Percentiles rank a stretch among this genome's conserved stretches.
Conservation (phyloP, 2,113 vertebrate genomes). For the Lipophrys pholis region DNA sequence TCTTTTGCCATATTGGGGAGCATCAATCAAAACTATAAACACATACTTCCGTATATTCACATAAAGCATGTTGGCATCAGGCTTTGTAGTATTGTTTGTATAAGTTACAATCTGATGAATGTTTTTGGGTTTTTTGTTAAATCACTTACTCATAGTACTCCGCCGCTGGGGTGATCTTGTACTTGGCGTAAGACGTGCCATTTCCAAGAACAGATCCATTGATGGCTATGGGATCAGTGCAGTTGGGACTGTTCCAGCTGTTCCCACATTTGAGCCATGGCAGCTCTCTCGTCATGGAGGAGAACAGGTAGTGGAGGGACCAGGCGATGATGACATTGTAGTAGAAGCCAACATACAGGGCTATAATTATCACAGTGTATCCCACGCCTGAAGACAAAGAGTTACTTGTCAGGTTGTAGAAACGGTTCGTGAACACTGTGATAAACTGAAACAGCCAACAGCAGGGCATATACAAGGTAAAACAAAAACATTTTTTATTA, state of each 20-base stretch:
- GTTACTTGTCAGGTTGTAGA: neutral
- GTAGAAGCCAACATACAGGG: conserved; percentile 98
- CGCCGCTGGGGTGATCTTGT: conserved; percentile 94
- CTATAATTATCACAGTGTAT: conserved; percentile 97
- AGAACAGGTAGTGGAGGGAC: conserved; percentile 96
- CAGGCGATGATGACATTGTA: conserved; percentile 99
- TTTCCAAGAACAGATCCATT: conserved; percentile 87
- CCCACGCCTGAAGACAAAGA: conserved; percentile 87
- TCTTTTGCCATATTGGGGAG: no score
- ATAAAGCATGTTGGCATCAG: no score
- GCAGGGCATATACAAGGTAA: no score
- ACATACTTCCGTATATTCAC: no score
- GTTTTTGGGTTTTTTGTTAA: neutral
- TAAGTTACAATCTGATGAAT: no score
- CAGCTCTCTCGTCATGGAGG: conserved; percentile 91
- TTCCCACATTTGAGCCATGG: conserved; percentile 94
- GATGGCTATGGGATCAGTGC: conserved; percentile 87
- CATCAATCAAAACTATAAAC: no score
- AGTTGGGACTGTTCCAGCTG: conserved; percentile 94
- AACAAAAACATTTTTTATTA: no score
- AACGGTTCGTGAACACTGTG: neutral
- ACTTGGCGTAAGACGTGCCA: conserved; percentile 90
- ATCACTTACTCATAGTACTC: conserved; percentile 98
- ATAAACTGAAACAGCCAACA: no score
- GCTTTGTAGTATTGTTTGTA: no score